phyloP scores from a whole-genome alignment of 2,888 invertebrate species.

The Pollenia angustigena region DNA sequence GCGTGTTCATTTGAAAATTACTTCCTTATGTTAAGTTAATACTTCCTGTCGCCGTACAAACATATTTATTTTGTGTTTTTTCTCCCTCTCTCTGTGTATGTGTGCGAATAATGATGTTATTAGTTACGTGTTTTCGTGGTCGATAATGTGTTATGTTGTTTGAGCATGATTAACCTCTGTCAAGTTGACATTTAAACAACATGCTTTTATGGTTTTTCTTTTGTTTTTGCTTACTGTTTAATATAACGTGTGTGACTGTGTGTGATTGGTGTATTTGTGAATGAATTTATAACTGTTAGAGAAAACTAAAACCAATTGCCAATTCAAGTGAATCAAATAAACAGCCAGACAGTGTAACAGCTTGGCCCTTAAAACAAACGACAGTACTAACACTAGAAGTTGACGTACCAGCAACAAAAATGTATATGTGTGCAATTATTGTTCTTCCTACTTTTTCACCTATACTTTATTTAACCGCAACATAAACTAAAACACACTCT shows the following conservation, averaged over 20 bases:
- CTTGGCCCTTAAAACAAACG: not conserved
- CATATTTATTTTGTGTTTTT: not conserved
- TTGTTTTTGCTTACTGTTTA: conserved; percentile 14
- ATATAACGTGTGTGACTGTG: conserved; percentile 12
- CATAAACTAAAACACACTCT: not conserved
- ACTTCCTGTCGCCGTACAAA: conserved; percentile 51
- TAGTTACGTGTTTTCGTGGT: conserved; percentile 51
- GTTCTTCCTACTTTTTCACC: conserved; percentile 37
- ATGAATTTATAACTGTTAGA: conserved; percentile 29
- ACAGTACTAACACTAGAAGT: conserved; percentile 12
- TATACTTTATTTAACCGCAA: not conserved
- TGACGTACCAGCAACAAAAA: not conserved
- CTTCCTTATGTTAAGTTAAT: conserved; percentile 65
- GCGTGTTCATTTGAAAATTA: conserved; percentile 46
- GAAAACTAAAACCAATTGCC: conserved; percentile 9
- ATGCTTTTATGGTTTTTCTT: not conserved
- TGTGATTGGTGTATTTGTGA: conserved; percentile 21
- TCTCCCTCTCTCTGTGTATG: conserved; percentile 1
- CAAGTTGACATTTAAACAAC: conserved; percentile 57
- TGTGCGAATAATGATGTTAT: conserved; percentile 45
- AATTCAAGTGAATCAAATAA: conserved; percentile 50
- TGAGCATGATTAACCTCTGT: conserved; percentile 56
- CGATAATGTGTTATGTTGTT: conserved; percentile 52
- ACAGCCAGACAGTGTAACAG: conserved; percentile 33
- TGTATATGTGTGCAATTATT: not conserved